Evolutionary conservation across 2,888 invertebrate genomes (phyloP).

Genomic region (Nipponacmea schrenckii): DNA sequence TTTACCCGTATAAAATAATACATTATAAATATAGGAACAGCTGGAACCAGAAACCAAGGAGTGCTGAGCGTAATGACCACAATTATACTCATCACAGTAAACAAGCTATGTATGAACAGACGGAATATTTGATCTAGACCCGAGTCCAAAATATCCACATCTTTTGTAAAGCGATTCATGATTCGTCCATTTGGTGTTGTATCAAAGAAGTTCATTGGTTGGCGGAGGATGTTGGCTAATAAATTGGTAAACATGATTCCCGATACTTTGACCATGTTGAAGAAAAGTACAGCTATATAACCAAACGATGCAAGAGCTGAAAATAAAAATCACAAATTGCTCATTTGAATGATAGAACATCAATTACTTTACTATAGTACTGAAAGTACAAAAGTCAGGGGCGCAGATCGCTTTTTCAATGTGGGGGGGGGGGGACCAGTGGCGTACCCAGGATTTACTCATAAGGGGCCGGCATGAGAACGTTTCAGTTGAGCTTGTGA

Average conservation of each 20-base stretch:
- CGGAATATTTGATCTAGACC: slow-evolving; percentile 41
- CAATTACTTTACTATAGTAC: not conserved
- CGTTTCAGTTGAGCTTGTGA: too few relatives aligned
- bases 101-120: slow-evolving; percentile 36
- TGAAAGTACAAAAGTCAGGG: too few relatives aligned
- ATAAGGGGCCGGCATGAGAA: too few relatives aligned
- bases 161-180: slow-evolving; percentile 59
- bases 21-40: slow-evolving; percentile 59
- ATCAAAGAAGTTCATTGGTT: slow-evolving; percentile 65
- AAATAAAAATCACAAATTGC: slow-evolving; percentile 9
- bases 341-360: too few relatives aligned
- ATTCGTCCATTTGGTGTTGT: slow-evolving; percentile 68
- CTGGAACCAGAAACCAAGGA: slow-evolving; percentile 52
- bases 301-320: slow-evolving; percentile 49
- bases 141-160: slow-evolving; percentile 45
- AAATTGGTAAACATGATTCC: slow-evolving; percentile 46
- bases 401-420: too few relatives aligned
- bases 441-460: too few relatives aligned
- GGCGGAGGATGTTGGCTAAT: slow-evolving; percentile 49
- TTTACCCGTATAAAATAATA: slow-evolving; percentile 65
- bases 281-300: slow-evolving; percentile 44
- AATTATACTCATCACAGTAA: slow-evolving; percentile 60
- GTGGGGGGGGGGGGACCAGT: too few relatives aligned
- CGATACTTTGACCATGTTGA: slow-evolving; percentile 55
- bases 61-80: slow-evolving; percentile 63